A percentile compares a stretch with the other conserved stretches of the same genome.
phyloP scores from a whole-genome alignment of 2,888 invertebrate genomes.

The Eulithis prunata region DNA sequence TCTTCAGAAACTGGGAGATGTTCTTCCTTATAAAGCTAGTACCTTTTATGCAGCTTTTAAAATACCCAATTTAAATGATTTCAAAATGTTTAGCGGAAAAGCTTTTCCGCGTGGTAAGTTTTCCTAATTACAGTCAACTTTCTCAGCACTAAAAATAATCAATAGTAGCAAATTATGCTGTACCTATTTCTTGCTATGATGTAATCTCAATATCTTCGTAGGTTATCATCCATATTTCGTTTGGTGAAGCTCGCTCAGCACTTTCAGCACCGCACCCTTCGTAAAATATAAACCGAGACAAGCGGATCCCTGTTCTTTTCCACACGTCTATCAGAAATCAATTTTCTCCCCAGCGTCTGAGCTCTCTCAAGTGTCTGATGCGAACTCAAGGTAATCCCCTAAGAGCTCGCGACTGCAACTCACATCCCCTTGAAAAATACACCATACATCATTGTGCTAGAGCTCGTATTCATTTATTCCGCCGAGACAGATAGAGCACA shows the following conservation, averaged over 20 bases:
- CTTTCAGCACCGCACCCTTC: constrained; percentile 5
- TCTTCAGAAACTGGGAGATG: constrained; percentile 14
- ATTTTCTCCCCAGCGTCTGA: constrained; percentile 42
- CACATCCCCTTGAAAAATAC: constrained; percentile 25
- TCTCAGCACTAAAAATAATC: too few species aligned
- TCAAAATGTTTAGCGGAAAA: neutral
- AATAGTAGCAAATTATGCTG: too few species aligned
- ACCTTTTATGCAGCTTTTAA: neutral
- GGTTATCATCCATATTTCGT: neutral
- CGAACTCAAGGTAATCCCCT: constrained; percentile 52
- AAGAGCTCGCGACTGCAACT: constrained; percentile 50
- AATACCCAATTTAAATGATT: neutral
- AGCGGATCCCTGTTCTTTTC: constrained; percentile 25
- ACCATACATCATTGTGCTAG: constrained; percentile 30
- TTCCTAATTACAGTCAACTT: too few species aligned
- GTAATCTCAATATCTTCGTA: too few species aligned
- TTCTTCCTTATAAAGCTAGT: constrained; percentile 3
- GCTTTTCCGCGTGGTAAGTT: too few species aligned
- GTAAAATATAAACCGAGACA: constrained; percentile 16
- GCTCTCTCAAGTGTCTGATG: constrained; percentile 41
- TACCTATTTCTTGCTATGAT: too few species aligned
- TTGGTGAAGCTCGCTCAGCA: constrained; percentile 3
- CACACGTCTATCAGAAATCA: constrained; percentile 40
- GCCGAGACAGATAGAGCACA: constrained; percentile 28
- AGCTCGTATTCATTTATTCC: constrained; percentile 24